Percentiles rank a stretch among this genome's conserved stretches.
Evolutionary conservation across 1,140 invertebrate genomes (phyloP).

Genomic region (Drosophila nikananu): DNA sequence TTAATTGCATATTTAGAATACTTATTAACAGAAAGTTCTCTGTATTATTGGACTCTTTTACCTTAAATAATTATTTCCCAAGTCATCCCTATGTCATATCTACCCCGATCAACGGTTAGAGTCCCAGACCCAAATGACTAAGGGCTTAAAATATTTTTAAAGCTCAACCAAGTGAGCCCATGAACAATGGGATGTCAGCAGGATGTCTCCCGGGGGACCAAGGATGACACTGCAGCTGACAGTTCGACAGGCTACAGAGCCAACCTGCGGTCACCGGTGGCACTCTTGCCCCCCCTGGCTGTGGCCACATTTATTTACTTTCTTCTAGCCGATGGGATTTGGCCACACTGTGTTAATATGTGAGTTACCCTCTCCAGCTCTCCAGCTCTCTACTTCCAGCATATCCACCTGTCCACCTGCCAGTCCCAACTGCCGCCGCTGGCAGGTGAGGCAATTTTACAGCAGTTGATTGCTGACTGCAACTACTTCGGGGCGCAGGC

Average conservation of each 20-base stretch:
- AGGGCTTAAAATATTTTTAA: constrained; percentile 52
- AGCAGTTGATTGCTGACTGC: constrained; percentile 47
- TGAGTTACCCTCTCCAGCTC: constrained; percentile 20
- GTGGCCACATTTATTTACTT: constrained; percentile 68
- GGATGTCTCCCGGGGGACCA: constrained; percentile 7
- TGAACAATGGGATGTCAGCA: constrained; percentile 31
- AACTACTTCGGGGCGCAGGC: constrained; percentile 18
- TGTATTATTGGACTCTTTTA: background rate
- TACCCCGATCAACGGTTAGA: constrained; percentile 1
- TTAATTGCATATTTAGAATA: background rate
- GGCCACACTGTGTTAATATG: constrained; percentile 66
- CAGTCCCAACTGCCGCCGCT: constrained; percentile 6
- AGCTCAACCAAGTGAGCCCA: constrained; percentile 23
- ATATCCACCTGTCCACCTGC: constrained; percentile 7
- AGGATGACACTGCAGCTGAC: constrained; percentile 35
- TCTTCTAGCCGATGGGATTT: constrained; percentile 50
- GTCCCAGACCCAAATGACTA: constrained; percentile 27
- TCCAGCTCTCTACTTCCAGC: background rate
- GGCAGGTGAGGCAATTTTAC: constrained; percentile 39
- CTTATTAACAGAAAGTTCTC: background rate
- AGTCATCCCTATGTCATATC: background rate
- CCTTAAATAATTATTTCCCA: background rate
- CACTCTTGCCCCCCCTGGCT: constrained; percentile 19
- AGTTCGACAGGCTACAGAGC: constrained; percentile 35
- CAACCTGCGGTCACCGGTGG: constrained; percentile 15